Evolutionary conservation across 2,797 vertebrate genomes (phyloP), one percentile per base, ranked within the genome.

Genomic region (Ctenopoma kingsleyae): DNA sequence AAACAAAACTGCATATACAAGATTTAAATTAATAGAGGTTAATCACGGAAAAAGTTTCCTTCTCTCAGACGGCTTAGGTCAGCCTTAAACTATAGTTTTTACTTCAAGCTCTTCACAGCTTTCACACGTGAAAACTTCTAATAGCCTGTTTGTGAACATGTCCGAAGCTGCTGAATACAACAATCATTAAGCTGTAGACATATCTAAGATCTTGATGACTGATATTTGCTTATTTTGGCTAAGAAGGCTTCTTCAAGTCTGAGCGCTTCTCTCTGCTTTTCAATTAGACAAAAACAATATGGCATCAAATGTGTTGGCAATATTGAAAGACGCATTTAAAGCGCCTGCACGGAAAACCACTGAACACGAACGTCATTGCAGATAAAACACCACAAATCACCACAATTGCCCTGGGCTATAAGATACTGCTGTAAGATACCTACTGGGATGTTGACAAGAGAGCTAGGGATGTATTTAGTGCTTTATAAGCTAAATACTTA

Each of bases 191-290:
- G 22, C 23, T 63, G 20, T 7, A 48, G 55, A 55, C 13, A 25
- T 46, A 51, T 51, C 23, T 41, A 55, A 41, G 5, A 47, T 51
- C 30, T 55, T 71, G 72, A 74, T 71, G 57, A 70, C 12, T 11
- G 46, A 80, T 52, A 55, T 22, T 36, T 67, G 60, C 76, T 57
- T 77, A 25, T 68, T 73, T 68, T 79, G 79, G 64, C 67, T 36
- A 22, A 13, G 30, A 36, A 8, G 19, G 16, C 41, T 25, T 63
- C 62, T 70, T 77, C 79, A 61, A 70, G 79, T 77, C 65, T 60
- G 43, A 70, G 48, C 77, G 51, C 58, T 55, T 59, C 56, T 38
- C 50, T 32, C 12, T n/a, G 38, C 50, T 51, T 74, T 47, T 59
- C 44, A 78, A 23, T 73, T 41, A 20, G 10, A 70, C 25, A 41